Base-by-base conservation (phyloP, 2,797 vertebrate genomes). In the Dendrocincla fuliginosa region DNA sequence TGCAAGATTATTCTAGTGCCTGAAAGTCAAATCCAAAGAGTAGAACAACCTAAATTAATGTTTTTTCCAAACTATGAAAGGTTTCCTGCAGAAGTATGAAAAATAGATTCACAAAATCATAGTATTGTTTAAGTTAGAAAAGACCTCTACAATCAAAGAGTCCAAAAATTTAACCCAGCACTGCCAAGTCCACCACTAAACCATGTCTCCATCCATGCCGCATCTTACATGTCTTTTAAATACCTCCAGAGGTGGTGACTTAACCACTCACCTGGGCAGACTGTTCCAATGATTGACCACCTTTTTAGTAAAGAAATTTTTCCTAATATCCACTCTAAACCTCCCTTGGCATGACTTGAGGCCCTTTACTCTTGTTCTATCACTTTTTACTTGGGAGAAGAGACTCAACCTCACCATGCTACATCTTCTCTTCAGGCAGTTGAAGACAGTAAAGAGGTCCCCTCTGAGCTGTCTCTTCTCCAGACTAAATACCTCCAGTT, bases 91-190 rank as follows among this genome's bases (percentile, higher is more conserved):
- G 9, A 28, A 64, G 5, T 30, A 56, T 67, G 32, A 81, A 28
- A 76, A 68, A 50, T 2, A 61, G 18, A 76, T 46, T 52, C 18
- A 46, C 5, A 69, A 39, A 81, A 28, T 24, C 6, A 11, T 9
- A 24, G 11, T 15, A 6, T 7, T 23, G 32, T 73, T 73, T 20
- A 5, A 8, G 9, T 17, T 76, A 18, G 56, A 76, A 70, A 59
- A 57, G 8, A 46, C 5, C 1, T 16, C 13, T 8, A n/a, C 15
- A 30, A 28, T 13, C 15, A 44, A 12, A 0, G 0, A 50, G 37
- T 75, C 13, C 3, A 46, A 63, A 33, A 46, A 65, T 14, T 64
- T 76, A 59, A 35, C 25, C 16, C 23, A 64, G 10, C 7, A 20
- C 39, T 81, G 5, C 4, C 8, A 63, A 64, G 11, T 33, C 24